A percentile compares a stretch with the other conserved stretches of the same genome.
Conservation (phyloP, 2,888 invertebrate genomes). For the Mantis religiosa region DNA sequence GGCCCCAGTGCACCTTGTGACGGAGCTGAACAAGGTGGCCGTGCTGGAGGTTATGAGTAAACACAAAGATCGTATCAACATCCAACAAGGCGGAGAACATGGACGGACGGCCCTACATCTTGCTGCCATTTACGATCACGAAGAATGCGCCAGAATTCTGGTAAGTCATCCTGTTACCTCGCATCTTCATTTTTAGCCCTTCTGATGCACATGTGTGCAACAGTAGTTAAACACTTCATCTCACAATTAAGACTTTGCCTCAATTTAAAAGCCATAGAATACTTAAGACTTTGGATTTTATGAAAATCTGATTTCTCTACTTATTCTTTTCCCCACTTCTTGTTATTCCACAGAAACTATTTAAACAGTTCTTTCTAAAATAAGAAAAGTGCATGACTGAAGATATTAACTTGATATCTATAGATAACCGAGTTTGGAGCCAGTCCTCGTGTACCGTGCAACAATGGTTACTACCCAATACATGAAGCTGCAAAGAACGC, state of each 20-base stretch:
- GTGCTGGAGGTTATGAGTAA: constrained; percentile 66
- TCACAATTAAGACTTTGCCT: too few species aligned
- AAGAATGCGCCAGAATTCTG: constrained; percentile 74
- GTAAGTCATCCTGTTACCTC: constrained; percentile 46
- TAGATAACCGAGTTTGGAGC: constrained; percentile 78
- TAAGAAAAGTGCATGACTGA: too few species aligned
- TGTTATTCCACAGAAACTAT: too few species aligned
- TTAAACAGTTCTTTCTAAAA: too few species aligned
- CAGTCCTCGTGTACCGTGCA: constrained; percentile 71
- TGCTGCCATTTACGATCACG: constrained; percentile 80
- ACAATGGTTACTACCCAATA: constrained; percentile 87
- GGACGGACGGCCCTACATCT: constrained; percentile 79
- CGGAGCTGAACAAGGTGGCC: constrained; percentile 68
- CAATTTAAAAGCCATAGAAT: too few species aligned
- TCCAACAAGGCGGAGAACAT: constrained; percentile 72
- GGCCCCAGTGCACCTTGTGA: constrained; percentile 75
- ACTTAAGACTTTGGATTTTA: too few species aligned
- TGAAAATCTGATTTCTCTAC: too few species aligned
- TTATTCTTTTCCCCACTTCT: too few species aligned
- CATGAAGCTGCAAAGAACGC: constrained; percentile 89
- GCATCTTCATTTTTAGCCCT: too few species aligned
- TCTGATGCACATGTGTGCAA: too few species aligned
- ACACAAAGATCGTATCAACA: constrained; percentile 65
- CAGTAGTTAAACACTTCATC: too few species aligned
- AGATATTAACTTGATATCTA: not conserved